These are phyloP conservation scores for Carettochelys insculpta DNA, from an alignment of 2,113 vertebrate species.

Conservation along the genomic window DNA sequence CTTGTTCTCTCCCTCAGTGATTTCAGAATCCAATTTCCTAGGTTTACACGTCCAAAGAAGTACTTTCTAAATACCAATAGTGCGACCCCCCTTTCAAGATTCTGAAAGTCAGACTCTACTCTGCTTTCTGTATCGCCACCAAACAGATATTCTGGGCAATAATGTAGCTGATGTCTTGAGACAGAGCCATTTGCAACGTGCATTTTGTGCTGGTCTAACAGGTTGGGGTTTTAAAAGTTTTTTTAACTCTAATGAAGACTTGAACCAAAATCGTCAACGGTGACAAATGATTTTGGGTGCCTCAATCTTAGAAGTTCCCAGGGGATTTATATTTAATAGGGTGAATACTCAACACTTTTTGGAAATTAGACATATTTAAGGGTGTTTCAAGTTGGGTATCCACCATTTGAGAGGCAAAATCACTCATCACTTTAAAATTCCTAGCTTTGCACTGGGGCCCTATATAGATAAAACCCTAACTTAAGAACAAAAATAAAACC, in stretches of 20 bases:
- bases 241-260: background rate
- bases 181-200: background rate
- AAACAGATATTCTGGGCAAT: background rate
- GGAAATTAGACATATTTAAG: background rate
- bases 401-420: background rate
- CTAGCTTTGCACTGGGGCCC: background rate
- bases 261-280: background rate
- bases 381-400: background rate
- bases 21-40: background rate
- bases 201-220: background rate
- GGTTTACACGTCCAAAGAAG: background rate
- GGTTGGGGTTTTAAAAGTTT: background rate
- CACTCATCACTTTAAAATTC: background rate
- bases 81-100: background rate
- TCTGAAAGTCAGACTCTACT: background rate
- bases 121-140: background rate
- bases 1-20: background rate
- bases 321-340: background rate
- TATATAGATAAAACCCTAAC: background rate
- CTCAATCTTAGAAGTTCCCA: background rate
- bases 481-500: background rate
- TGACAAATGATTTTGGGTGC: background rate
- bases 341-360: background rate
- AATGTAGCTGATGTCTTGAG: background rate
- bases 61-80: background rate